Evolutionary conservation across 2,888 invertebrate species (phyloP).

Genomic region (Amphipyra tragopoginis): DNA sequence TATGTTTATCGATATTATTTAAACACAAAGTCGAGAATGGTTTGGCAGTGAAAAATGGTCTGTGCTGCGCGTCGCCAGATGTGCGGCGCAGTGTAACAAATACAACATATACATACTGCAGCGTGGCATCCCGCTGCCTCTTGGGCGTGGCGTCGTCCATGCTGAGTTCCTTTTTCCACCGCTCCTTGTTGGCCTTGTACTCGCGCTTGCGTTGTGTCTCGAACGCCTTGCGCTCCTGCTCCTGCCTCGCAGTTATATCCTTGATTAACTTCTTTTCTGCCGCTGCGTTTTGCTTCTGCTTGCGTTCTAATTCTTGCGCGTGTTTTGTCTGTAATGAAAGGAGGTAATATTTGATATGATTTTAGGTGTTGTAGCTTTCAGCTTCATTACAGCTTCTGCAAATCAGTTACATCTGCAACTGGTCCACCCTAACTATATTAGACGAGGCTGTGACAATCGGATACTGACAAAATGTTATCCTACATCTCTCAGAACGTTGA

Average conservation of each 20-base stretch:
- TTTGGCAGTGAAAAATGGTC: too few relatives aligned
- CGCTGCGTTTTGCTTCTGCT: conserved; percentile 95
- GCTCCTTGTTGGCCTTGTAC: conserved; percentile 98
- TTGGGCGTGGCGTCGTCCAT: conserved; percentile 98
- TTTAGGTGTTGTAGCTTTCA: too few relatives aligned
- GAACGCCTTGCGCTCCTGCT: conserved; percentile 97
- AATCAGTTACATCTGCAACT: too few relatives aligned
- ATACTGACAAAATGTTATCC: too few relatives aligned
- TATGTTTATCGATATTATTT: too few relatives aligned
- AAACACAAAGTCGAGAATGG: too few relatives aligned
- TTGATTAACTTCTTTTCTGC: conserved; percentile 98
- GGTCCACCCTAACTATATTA: too few relatives aligned
- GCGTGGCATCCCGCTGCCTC: conserved; percentile 96
- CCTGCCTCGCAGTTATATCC: conserved; percentile 96
- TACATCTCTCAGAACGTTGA: too few relatives aligned
- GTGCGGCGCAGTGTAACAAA: too few relatives aligned
- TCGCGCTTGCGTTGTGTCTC: conserved; percentile 98
- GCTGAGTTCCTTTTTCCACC: conserved; percentile 98
- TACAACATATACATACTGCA: conserved; percentile 88
- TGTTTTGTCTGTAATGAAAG: conserved; percentile 90
- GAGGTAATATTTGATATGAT: conserved; percentile 6
- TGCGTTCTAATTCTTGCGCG: conserved; percentile 94
- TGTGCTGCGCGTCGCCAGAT: too few relatives aligned
- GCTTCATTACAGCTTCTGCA: too few relatives aligned
- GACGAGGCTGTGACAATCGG: too few relatives aligned